Base-by-base conservation (phyloP, 2,888 invertebrate species). In the Macrosoma leucophasiata region DNA sequence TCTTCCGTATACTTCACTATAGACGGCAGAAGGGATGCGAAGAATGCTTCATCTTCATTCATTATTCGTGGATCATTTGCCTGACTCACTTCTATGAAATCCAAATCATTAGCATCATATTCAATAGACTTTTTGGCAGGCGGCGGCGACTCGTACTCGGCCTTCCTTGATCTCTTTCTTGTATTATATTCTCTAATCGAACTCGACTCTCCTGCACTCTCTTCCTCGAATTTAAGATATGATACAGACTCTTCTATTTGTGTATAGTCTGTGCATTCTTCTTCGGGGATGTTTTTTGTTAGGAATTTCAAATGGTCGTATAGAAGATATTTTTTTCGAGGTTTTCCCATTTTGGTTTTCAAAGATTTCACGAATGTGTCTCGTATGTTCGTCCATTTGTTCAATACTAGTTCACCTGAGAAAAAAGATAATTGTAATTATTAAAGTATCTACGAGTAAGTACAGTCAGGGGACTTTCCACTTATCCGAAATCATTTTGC, bases 1-100 rank as follows among this genome's bases (percentile, higher is more conserved):
- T 79, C 77, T 39, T 79, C 78, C 34, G 50, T 65, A 40, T 82
- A 82, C 39, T 65, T 78, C 0, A 81, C 81, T 1, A 82, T 58
- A 0, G 77, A 66, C 0, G 82, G 84, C 13, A 84, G 43, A 1
- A 84, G 46, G 0, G 84, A 82, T 0, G 82, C 82, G 29, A 84
- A 84, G 41, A 84, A 84, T 0, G 82, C 82, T 36, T 84, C 84
- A 36, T 84, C 82, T 39, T 84, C 84, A 33, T 84, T 82, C 82
- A 84, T 82, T 0, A 84, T 49, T 15, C 82, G 59, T 0, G 71
- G 67, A 32, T 81, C 78, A 32, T 55, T 59, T 0, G 43, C 39
- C 3, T 65, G 66, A 2, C 67, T 66, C 0, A 71, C 50, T 38
- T 64, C 70, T 0, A 66, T 54, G 23, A 68, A 66, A 43, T 75